Percentiles rank a stretch among this genome's conserved stretches.
Conservation (phyloP, 1,140 invertebrate species). For the Heterodera carotae region DNA sequence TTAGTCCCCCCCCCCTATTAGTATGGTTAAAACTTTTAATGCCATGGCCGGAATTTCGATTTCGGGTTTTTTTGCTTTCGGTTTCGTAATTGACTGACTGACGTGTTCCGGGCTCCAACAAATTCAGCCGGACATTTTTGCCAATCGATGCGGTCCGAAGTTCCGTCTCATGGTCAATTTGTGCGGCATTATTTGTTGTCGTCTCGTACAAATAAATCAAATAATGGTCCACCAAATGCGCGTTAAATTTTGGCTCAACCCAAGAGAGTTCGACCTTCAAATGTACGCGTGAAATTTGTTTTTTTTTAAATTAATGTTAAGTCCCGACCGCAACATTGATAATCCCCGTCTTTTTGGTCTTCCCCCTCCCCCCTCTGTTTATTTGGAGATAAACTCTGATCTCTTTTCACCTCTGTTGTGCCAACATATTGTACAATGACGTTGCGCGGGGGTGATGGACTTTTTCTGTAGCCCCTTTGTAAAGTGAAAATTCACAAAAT, state of each 20-base stretch:
- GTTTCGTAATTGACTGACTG: neutral
- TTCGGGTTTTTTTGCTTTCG: no score
- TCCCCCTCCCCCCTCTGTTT: no score
- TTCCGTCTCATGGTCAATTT: slow-evolving; percentile 13
- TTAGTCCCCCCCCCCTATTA: no score
- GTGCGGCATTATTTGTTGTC: neutral
- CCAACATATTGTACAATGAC: slow-evolving; percentile 10
- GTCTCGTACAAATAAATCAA: slow-evolving; percentile 24
- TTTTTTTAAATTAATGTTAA: neutral
- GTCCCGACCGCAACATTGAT: no score
- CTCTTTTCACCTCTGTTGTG: no score
- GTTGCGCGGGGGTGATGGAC: slow-evolving; percentile 15
- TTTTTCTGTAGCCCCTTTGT: slow-evolving; percentile 25
- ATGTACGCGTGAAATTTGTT: neutral
- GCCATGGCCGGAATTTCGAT: no score
- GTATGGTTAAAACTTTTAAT: no score
- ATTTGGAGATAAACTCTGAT: no score
- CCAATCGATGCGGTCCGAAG: slow-evolving; percentile 11
- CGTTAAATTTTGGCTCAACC: slow-evolving; percentile 26
- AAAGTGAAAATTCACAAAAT: slow-evolving; percentile 14
- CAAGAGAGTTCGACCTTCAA: slow-evolving; percentile 24
- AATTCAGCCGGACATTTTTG: slow-evolving; percentile 1
- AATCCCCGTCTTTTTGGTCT: no score
- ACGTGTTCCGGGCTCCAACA: slow-evolving; percentile 29
- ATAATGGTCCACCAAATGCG: slow-evolving; percentile 29